phyloP scores from a whole-genome alignment of 2,797 vertebrate genomes.

The Rallus crepitans region DNA sequence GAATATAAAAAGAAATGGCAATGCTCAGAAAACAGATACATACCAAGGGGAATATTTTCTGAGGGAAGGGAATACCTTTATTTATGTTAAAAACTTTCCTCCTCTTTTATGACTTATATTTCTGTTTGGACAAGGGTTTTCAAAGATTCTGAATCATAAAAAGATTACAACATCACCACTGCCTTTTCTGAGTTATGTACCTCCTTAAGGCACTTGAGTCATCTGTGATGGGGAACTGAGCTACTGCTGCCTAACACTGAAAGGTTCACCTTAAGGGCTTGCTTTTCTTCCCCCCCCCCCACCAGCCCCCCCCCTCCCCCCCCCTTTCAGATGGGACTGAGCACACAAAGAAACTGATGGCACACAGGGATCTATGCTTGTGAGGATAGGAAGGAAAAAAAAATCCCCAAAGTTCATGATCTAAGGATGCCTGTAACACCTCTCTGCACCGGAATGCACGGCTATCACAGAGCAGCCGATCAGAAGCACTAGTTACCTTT shows the following conservation, averaged over 20 bases:
- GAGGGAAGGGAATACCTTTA: neutral
- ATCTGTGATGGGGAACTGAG: neutral
- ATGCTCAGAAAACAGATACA: neutral
- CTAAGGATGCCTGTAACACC: conserved; percentile 23
- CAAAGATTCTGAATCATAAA: neutral
- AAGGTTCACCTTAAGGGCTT: neutral
- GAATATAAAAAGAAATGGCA: neutral
- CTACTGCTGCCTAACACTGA: neutral
- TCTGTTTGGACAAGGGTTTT: neutral
- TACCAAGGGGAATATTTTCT: neutral
- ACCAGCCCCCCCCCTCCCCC: no score
- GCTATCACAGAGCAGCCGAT: conserved; percentile 31
- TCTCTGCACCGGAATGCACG: conserved; percentile 7
- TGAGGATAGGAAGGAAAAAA: neutral
- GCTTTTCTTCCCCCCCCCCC: neutral
- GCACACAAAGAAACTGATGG: conserved; percentile 44
- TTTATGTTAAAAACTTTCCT: neutral
- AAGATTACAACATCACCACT: neutral
- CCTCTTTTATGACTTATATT: neutral
- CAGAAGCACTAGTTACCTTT: conserved; percentile 6
- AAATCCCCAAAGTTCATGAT: conserved; percentile 15
- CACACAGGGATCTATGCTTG: neutral
- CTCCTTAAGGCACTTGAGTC: neutral
- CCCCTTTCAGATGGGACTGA: neutral
- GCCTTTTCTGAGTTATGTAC: neutral